These are phyloP conservation scores for Sphaerophoria rueppellii DNA, from an alignment of 2,888 invertebrate species.

Conservation along the genomic window DNA sequence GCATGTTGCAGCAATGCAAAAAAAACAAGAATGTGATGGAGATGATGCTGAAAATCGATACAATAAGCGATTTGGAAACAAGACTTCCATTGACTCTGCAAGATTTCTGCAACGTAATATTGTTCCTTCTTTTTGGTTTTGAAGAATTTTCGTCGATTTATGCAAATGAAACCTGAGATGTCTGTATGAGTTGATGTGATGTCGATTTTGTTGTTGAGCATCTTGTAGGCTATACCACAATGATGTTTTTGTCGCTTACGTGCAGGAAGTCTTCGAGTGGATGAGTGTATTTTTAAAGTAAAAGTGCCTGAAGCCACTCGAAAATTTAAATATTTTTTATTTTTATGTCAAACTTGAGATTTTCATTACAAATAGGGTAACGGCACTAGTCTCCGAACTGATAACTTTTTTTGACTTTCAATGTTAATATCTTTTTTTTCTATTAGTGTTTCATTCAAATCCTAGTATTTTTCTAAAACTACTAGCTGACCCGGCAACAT, in stretches of 20 bases:
- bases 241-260: slow-evolving; percentile 29
- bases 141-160: slow-evolving; percentile 64
- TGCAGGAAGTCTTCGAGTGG: neutral
- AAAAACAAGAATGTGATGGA: neutral
- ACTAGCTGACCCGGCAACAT: too few relatives aligned
- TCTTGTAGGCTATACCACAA: neutral
- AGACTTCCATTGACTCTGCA: slow-evolving; percentile 26
- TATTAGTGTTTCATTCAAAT: too few relatives aligned
- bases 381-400: too few relatives aligned
- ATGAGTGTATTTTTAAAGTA: too few relatives aligned
- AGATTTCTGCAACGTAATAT: slow-evolving; percentile 52
- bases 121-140: slow-evolving; percentile 37
- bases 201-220: slow-evolving; percentile 18
- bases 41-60: neutral
- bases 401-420: too few relatives aligned
- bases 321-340: too few relatives aligned
- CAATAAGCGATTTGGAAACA: neutral
- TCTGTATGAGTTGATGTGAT: slow-evolving; percentile 62
- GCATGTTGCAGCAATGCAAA: slow-evolving; percentile 39
- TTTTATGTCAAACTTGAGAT: too few relatives aligned
- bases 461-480: too few relatives aligned
- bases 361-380: too few relatives aligned
- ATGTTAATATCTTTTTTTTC: too few relatives aligned
- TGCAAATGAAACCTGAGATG: slow-evolving; percentile 73
- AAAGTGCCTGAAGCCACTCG: too few relatives aligned